Evolutionary conservation across 2,888 invertebrate genomes (phyloP).

Genomic region (Mesorhabditis belari): DNA sequence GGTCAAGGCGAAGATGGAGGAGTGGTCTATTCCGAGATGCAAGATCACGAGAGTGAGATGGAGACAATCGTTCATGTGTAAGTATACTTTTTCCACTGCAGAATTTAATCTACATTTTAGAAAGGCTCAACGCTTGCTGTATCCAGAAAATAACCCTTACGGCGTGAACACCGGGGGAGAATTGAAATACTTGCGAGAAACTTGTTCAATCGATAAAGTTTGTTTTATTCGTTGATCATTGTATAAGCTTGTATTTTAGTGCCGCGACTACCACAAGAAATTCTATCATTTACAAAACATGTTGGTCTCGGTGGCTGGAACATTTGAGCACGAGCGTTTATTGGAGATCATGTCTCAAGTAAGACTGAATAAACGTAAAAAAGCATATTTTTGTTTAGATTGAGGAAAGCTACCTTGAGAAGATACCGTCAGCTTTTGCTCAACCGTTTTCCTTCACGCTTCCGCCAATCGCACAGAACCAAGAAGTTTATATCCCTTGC

Average conservation of each 20-base stretch:
- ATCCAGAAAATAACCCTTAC: slow-evolving; percentile 76
- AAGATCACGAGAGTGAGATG: slow-evolving; percentile 49
- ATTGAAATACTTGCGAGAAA: slow-evolving; percentile 73
- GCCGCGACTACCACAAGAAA: slow-evolving; percentile 71
- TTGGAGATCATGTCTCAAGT: slow-evolving; percentile 68
- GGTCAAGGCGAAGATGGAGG: slow-evolving; percentile 82
- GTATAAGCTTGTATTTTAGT: slow-evolving; percentile 6
- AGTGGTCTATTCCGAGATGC: slow-evolving; percentile 93
- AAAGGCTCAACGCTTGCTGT: slow-evolving; percentile 54
- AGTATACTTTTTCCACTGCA: not conserved
- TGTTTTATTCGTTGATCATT: not conserved
- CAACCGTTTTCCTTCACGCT: slow-evolving; percentile 32
- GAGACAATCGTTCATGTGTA: slow-evolving; percentile 39
- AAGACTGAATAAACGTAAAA: slow-evolving; percentile 5
- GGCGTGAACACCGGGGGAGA: slow-evolving; percentile 78
- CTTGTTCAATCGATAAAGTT: slow-evolving; percentile 73
- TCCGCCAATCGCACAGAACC: slow-evolving; percentile 14
- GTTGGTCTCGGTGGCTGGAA: slow-evolving; percentile 74
- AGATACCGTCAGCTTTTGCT: slow-evolving; percentile 27
- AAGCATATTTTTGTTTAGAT: not conserved
- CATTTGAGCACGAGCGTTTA: slow-evolving; percentile 65
- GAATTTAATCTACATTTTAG: slow-evolving; percentile 5
- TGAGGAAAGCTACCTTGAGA: no score
- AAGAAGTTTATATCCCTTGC: slow-evolving; percentile 27
- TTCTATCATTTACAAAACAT: slow-evolving; percentile 84